These are phyloP conservation scores for Atherix ibis DNA, from an alignment of 2,888 invertebrate species.

Conservation along the genomic window DNA sequence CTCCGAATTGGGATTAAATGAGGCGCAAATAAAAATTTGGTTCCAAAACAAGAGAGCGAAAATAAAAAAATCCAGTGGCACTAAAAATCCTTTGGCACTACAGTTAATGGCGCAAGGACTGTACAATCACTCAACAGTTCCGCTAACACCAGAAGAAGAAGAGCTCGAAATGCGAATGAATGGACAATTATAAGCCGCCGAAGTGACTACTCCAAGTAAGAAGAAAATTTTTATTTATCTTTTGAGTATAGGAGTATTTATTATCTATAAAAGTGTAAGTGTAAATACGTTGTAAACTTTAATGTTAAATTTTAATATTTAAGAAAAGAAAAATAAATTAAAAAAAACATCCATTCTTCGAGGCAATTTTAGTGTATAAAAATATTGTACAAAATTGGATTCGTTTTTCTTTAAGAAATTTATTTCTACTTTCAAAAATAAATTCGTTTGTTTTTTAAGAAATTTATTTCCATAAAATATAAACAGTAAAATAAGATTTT, in stretches of 20 bases:
- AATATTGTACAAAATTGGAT: no score
- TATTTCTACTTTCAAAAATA: no score
- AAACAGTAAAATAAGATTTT: no score
- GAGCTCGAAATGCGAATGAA: constrained; percentile 43
- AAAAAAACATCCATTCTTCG: no score
- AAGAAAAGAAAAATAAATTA: background rate
- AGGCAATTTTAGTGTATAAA: no score
- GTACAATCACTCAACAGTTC: constrained; percentile 75
- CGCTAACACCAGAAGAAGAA: constrained; percentile 56
- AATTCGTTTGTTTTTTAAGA: no score
- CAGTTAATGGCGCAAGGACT: constrained; percentile 89
- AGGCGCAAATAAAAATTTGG: constrained; percentile 96
- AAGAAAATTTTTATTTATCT: no score
- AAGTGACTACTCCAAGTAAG: background rate
- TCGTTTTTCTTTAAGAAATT: no score
- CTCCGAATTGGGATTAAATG: constrained; percentile 80
- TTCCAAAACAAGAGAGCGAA: constrained; percentile 95
- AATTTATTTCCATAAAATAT: no score
- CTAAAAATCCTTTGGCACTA: constrained; percentile 69
- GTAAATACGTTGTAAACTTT: background rate
- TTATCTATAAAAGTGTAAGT: no score
- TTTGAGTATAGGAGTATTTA: no score
- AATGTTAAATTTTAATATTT: background rate
- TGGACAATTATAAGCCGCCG: constrained; percentile 18
- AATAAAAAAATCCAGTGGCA: constrained; percentile 81